phyloP scores from a whole-genome alignment of 2,113 vertebrate genomes.

The Oncorhynchus mykiss region DNA sequence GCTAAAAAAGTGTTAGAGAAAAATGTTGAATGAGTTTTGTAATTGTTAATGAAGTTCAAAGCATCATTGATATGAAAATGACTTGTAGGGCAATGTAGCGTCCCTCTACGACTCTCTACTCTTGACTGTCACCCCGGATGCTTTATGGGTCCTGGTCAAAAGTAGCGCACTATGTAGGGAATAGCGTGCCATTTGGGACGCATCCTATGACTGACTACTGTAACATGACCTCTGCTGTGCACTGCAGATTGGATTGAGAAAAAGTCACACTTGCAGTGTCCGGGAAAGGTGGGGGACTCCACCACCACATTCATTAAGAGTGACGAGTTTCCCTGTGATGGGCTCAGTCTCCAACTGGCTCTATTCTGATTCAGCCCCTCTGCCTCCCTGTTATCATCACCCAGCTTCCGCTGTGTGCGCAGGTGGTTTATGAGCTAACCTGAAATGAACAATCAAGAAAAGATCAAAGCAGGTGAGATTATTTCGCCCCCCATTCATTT shows the following conservation, averaged over 20 bases:
- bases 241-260: slow-evolving; percentile 40
- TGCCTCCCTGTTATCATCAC: slow-evolving; percentile 28
- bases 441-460: slow-evolving; percentile 68
- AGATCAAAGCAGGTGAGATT: slow-evolving; percentile 57
- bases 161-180: no score
- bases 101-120: not conserved
- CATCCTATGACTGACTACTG: slow-evolving; percentile 26
- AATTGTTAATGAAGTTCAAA: slow-evolving; percentile 6
- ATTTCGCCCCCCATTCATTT: slow-evolving; percentile 27
- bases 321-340: slow-evolving; percentile 16
- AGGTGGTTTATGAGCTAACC: slow-evolving; percentile 53
- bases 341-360: slow-evolving; percentile 19
- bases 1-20: slow-evolving; percentile 20
- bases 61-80: slow-evolving; percentile 5
- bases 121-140: slow-evolving; percentile 16
- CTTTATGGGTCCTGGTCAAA: not conserved
- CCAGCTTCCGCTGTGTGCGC: slow-evolving; percentile 25
- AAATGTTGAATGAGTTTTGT: slow-evolving; percentile 6
- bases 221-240: slow-evolving; percentile 37
- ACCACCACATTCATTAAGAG: slow-evolving; percentile 41
- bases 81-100: not conserved
- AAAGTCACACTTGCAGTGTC: slow-evolving; percentile 39
- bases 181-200: no score
- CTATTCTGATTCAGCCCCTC: slow-evolving; percentile 17
- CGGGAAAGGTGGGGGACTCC: slow-evolving; percentile 19